Evolutionary conservation across 2,797 vertebrate species (phyloP).

Genomic region (Coendou prehensilis): DNA sequence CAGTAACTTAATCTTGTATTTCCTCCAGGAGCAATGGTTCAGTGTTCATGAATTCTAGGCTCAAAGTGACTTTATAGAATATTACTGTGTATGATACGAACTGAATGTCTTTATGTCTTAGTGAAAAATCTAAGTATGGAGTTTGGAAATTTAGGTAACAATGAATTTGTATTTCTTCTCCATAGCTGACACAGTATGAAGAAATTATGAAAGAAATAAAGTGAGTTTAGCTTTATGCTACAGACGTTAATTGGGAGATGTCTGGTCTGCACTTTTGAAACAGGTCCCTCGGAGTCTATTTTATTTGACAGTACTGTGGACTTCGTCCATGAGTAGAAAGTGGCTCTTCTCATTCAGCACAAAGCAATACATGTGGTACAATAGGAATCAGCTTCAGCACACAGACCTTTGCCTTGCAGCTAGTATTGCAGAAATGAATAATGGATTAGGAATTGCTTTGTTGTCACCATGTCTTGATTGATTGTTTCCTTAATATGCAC

Average conservation of each 20-base stretch:
- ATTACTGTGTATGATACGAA: not conserved
- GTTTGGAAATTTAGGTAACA: not conserved
- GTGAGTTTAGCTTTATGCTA: not conserved
- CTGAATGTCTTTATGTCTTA: not conserved
- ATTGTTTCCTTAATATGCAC: conserved; percentile 73
- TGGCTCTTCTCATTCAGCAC: not conserved
- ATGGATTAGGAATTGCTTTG: conserved; percentile 61
- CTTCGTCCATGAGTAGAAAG: not conserved
- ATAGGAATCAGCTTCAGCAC: not conserved
- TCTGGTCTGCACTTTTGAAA: not conserved
- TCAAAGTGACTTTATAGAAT: not conserved
- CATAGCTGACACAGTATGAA: not conserved
- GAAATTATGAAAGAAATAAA: not conserved
- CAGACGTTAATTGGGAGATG: not conserved
- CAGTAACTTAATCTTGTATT: not conserved
- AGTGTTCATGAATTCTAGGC: not conserved
- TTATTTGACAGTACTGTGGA: not conserved
- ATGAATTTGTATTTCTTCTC: not conserved
- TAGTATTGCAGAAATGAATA: conserved; percentile 73
- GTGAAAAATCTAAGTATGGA: not conserved
- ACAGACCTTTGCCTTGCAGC: conserved; percentile 49
- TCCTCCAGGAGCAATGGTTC: not conserved
- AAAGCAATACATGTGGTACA: not conserved
- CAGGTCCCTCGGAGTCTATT: not conserved
- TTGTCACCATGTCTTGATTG: conserved; percentile 72